Base-by-base conservation (phyloP, 2,113 vertebrate species). In the Ciconia stormi region DNA sequence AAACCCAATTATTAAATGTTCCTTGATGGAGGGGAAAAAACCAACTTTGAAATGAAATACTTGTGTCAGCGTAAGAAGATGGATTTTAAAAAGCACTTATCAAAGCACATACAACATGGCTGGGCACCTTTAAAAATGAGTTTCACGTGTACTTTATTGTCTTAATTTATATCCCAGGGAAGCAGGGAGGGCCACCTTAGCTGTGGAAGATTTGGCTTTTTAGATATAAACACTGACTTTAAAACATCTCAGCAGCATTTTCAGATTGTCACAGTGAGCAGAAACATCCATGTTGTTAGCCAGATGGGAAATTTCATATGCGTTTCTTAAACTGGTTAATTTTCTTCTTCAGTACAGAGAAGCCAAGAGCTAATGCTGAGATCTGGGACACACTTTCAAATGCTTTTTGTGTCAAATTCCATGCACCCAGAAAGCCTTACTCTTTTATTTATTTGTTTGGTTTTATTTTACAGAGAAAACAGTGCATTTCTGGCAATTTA, bases 181-280 rank as follows among this genome's bases (percentile, higher is more conserved):
- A 88, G 70, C 42, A 70, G 71, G n/a, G 82, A 93, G 23, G 77
- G 80, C 79, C 78, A 85, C 90, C 88, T 91, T 82, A 90, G 65
- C 91, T 91, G 72, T 67, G 73, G 78, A 90, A 56, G 67, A 72
- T 61, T 95, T 61, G 42, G 77, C 73, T 94, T 95, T 91, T 93
- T 46, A 49, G 61, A 59, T 89, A 87, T 89, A 90, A 96, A 92
- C 89, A 74, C 82, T 86, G 90, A 91, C 81, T 96, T 97, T 93
- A 80, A 91, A 97, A 91, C 87, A 76, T 89, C 93, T 94, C 92
- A 79, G 94, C 88, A 91, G 93, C 30, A 4, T 94, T 95, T 95
- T 93, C 44, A 92, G 96, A 93, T 90, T 94, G 76, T 94, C 79
- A 90, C 27, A 27, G 58, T 85, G 93, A 97, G 84, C 82, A 91